phyloP scores from a whole-genome alignment of 2,113 vertebrate genomes.

The Erythrocercus mccallii region DNA sequence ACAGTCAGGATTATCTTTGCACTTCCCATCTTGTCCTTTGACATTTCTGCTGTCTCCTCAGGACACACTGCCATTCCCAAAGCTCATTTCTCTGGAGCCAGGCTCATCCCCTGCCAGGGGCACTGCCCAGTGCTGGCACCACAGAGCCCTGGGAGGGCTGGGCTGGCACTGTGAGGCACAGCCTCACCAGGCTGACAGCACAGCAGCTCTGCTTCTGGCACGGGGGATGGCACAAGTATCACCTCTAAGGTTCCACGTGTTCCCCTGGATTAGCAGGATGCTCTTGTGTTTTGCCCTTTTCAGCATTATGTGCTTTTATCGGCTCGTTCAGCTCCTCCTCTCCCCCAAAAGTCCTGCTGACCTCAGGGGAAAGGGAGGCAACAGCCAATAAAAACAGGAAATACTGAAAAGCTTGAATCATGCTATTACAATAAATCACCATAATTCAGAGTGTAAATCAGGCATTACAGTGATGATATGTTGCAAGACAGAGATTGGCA shows the following conservation, averaged over 20 bases:
- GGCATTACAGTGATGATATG: conserved; percentile 68
- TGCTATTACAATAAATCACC: conserved; percentile 78
- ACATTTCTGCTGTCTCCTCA: not conserved
- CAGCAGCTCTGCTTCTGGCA: not conserved
- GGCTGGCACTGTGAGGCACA: not conserved
- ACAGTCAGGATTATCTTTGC: not conserved
- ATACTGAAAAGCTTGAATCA: conserved; percentile 72
- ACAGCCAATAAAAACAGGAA: conserved; percentile 72
- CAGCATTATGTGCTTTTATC: conserved; percentile 39
- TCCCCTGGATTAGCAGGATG: conserved; percentile 53
- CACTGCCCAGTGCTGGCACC: not conserved
- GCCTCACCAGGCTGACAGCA: not conserved
- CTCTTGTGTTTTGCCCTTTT: conserved; percentile 66
- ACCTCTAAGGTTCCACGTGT: not conserved
- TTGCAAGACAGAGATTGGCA: conserved; percentile 61
- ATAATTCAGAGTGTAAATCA: conserved; percentile 66
- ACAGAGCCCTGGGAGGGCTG: accelerated
- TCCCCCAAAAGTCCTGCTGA: not conserved
- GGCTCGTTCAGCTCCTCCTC: conserved; percentile 24
- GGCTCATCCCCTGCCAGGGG: not conserved
- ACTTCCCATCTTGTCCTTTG: not conserved
- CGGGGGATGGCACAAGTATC: not conserved
- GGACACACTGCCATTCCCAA: not conserved
- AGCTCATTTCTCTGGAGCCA: not conserved
- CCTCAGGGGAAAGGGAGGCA: conserved; percentile 59